Evolutionary conservation across 2,888 invertebrate genomes (phyloP).

Genomic region (Drosophila buzzatii): DNA sequence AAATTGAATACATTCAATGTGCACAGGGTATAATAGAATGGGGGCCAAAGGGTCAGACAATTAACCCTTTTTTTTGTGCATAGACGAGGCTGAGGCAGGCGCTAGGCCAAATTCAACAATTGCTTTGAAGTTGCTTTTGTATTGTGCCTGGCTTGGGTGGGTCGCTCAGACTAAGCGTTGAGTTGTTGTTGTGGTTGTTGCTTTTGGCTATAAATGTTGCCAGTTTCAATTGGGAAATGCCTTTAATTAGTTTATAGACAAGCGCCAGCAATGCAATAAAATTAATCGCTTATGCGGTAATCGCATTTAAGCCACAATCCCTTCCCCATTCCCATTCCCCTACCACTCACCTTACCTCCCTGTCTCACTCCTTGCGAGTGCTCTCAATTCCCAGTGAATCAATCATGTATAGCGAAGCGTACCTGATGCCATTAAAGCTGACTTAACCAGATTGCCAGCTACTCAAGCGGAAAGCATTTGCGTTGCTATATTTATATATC

Average conservation of each 20-base stretch:
- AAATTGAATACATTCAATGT: not conserved
- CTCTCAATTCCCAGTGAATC: conserved; percentile 44
- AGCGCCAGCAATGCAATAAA: conserved; percentile 58
- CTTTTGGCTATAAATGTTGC: conserved; percentile 20
- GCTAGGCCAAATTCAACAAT: conserved; percentile 42
- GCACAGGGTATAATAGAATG: conserved; percentile 10
- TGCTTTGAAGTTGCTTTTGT: conserved; percentile 60
- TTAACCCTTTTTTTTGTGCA: conserved; percentile 64
- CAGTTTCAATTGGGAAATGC: conserved; percentile 37
- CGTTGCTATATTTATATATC: conserved; percentile 1
- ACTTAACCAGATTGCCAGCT: conserved; percentile 62
- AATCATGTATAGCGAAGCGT: conserved; percentile 67
- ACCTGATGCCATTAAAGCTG: conserved; percentile 63
- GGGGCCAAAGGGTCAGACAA: conserved; percentile 51
- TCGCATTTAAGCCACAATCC: conserved; percentile 52
- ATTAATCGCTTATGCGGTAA: conserved; percentile 75
- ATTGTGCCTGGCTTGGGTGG: conserved; percentile 10
- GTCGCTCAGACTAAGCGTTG: conserved; percentile 2
- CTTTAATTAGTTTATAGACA: conserved; percentile 71
- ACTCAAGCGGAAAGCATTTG: conserved; percentile 55
- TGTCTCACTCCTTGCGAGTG: not conserved
- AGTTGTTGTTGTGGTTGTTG: conserved; percentile 6
- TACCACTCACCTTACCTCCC: too few relatives aligned
- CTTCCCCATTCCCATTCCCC: not conserved
- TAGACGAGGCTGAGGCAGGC: conserved; percentile 5